These are phyloP conservation scores for Natrix natrix DNA, from an alignment of 2,797 vertebrate genomes.

Conservation along the genomic window DNA sequence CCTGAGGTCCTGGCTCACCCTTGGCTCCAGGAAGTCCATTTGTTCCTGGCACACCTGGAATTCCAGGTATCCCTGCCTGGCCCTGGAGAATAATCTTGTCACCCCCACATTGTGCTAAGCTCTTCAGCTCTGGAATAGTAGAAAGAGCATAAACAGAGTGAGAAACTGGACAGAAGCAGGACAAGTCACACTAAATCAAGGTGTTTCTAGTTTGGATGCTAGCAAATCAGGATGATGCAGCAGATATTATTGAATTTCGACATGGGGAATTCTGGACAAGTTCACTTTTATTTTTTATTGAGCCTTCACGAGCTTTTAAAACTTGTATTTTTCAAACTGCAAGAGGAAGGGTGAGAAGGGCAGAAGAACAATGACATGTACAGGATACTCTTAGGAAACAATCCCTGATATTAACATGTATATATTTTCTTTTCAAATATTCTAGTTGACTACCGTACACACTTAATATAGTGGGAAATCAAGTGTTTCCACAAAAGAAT, in stretches of 20 bases:
- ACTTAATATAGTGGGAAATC: background rate
- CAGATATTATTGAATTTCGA: background rate
- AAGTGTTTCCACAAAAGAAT: background rate
- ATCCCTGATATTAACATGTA: background rate
- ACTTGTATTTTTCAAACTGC: background rate
- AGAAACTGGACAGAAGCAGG: background rate
- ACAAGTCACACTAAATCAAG: background rate
- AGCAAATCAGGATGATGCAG: too few relatives aligned
- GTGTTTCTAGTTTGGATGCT: background rate
- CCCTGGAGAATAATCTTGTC: background rate
- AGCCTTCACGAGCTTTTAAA: background rate
- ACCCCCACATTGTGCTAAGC: background rate
- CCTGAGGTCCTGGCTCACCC: constrained; percentile 14
- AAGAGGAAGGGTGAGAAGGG: background rate
- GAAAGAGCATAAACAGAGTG: background rate
- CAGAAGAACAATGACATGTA: background rate
- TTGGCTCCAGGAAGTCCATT: background rate
- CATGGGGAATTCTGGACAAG: background rate
- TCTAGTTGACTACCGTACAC: background rate
- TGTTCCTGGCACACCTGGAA: constrained; percentile 28
- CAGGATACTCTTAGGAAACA: background rate
- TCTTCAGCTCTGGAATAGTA: background rate
- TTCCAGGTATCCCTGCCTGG: constrained; percentile 4
- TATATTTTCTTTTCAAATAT: background rate
- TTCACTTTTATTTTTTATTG: background rate